These are phyloP conservation scores for Lagothrix lagotricha DNA, from an alignment of 2,797 vertebrate genomes.

Conservation along the genomic window DNA sequence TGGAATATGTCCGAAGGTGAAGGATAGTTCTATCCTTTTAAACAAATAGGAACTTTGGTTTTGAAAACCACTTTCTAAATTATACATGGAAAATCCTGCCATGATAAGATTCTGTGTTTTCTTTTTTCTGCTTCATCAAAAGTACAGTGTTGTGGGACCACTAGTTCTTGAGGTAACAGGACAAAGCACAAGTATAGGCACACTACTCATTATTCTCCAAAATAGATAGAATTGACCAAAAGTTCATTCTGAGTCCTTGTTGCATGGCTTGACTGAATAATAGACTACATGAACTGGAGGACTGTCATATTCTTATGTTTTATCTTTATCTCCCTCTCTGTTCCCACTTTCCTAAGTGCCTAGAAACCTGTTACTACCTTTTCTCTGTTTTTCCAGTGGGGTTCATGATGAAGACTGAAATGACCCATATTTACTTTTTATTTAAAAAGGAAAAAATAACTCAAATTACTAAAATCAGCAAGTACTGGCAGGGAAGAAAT, in stretches of 20 bases:
- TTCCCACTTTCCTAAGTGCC: neutral
- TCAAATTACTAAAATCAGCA: conserved; percentile 2
- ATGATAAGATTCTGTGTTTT: neutral
- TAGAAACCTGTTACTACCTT: neutral
- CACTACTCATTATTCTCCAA: neutral
- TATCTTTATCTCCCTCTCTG: neutral
- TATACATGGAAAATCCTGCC: neutral
- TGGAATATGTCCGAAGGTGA: neutral
- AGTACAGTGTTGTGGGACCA: neutral
- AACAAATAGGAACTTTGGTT: neutral
- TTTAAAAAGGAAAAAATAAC: neutral
- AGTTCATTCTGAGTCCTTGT: neutral
- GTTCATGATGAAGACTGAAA: neutral
- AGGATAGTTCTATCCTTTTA: neutral
- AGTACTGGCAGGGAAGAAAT: neutral
- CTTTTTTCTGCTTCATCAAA: neutral
- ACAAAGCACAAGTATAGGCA: neutral
- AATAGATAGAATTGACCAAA: neutral
- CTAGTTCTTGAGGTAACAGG: neutral
- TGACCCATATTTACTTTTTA: neutral
- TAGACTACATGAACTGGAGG: neutral
- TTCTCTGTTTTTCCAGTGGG: neutral
- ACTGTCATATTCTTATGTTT: neutral
- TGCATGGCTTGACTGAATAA: neutral
- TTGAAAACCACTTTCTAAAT: conserved; percentile 14